Base-by-base conservation (phyloP, 2,888 invertebrate genomes). In the Mythimna vitellina region DNA sequence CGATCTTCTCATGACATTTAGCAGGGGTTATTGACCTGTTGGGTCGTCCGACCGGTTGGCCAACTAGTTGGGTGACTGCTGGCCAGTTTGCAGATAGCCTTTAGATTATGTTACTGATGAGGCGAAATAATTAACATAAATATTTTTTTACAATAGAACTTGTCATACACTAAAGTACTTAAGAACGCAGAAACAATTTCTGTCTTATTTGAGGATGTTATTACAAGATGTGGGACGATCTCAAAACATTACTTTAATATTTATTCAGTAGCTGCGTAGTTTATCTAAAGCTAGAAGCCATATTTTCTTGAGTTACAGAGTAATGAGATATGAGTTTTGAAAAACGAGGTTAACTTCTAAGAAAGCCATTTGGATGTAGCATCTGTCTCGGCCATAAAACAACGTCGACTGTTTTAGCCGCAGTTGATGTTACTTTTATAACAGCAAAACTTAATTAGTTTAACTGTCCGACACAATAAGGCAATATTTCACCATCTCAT, bases 1-100 rank as follows among this genome's bases (percentile, higher is more conserved):
- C 69, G 63, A 73, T 75, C 68, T 88, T 89, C 87, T 82, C 89
- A 88, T 87, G 89, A 88, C 90, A 90, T 90, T 90, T 88, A 81
- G 73, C 79, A 38, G 72, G 46, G 76, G 84, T 82, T 84, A 70
- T 67, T 66, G 86, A 78, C 84, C 87, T 60, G 54, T 67, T 73
- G 57, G 35, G 78, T 81, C 61, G 69, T 35, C 29, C 64, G 49
- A 74, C 86, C 78, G 58, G 83, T 83, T 68, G 74, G 35, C 46
- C 49, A 22, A 70, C 68, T 83, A 69, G 75, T 79, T 38, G 56
- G 57, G 42, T 32, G 51, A 78, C 70, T 38, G 54, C 57, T 58
- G 1, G 60, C 58, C 35, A 67, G 82, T 64, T 70, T 64, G 64
- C 61, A 61, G 69, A 58, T 73, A 73, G 53, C 54, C 74, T 73